Percentiles rank a stretch among this genome's conserved stretches.
Conservation (phyloP, 2,888 invertebrate species). For the Drosophila aldrichi region DNA sequence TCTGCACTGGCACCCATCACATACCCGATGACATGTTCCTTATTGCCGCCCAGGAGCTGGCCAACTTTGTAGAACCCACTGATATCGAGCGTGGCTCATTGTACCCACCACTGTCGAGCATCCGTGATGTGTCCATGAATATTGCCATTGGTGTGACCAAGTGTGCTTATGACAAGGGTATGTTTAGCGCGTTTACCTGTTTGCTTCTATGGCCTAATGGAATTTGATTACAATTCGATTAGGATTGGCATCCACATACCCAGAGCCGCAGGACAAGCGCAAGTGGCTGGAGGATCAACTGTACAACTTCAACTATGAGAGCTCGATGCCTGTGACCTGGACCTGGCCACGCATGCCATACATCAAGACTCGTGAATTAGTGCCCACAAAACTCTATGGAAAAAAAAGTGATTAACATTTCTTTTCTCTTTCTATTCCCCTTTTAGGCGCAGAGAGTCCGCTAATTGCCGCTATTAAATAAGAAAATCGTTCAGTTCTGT, state of each 20-base stretch:
- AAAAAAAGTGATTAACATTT: conserved; percentile 78
- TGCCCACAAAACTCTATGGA: conserved; percentile 82
- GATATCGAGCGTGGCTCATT: conserved; percentile 95
- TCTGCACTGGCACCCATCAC: conserved; percentile 95
- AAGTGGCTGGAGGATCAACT: conserved; percentile 90
- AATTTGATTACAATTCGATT: conserved; percentile 16
- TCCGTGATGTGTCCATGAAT: conserved; percentile 94
- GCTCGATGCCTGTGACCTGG: conserved; percentile 90
- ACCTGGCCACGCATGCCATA: conserved; percentile 86
- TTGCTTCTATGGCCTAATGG: background rate
- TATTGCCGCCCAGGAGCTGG: conserved; percentile 94
- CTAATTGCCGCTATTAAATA: conserved; percentile 81
- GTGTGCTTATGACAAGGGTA: conserved; percentile 95
- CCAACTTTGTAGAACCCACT: conserved; percentile 92
- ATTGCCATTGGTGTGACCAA: conserved; percentile 95
- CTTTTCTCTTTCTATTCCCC: conserved; percentile 52
- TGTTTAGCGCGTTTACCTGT: background rate
- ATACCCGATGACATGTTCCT: conserved; percentile 97
- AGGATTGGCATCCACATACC: conserved; percentile 94
- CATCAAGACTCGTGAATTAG: conserved; percentile 83
- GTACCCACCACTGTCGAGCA: conserved; percentile 94
- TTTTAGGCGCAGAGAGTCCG: conserved; percentile 79
- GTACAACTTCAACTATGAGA: conserved; percentile 92
- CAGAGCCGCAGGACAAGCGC: conserved; percentile 92
- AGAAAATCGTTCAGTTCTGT: conserved; percentile 57